Evolutionary conservation across 2,888 invertebrate species (phyloP).

Genomic region (Hirtodrosophila histrioides): DNA sequence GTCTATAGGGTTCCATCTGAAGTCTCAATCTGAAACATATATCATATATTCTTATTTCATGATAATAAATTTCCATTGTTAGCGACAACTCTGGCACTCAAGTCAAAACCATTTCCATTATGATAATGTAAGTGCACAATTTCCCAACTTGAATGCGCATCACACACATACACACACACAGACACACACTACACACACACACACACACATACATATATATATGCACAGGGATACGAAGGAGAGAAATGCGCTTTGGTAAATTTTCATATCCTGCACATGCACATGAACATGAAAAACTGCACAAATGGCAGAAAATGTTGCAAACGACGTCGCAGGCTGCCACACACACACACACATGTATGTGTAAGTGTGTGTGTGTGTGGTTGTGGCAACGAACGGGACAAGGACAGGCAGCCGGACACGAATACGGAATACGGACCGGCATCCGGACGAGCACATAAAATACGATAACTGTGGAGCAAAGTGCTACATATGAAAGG

Average conservation of each 20-base stretch:
- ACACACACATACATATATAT: constrained; percentile 6
- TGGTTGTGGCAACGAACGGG: constrained; percentile 13
- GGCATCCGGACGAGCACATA: constrained; percentile 54
- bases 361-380: constrained; percentile 10
- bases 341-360: constrained; percentile 4
- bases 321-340: constrained; percentile 55
- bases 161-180: constrained; percentile 32
- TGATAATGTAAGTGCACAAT: constrained; percentile 81
- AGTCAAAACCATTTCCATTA: constrained; percentile 78
- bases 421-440: background rate
- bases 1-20: background rate
- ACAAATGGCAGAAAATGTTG: constrained; percentile 79
- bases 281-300: constrained; percentile 79
- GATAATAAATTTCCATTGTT: constrained; percentile 1
- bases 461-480: constrained; percentile 75
- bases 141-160: constrained; percentile 68
- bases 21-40: background rate
- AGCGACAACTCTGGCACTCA: constrained; percentile 63
- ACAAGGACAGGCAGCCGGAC: constrained; percentile 28
- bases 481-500: constrained; percentile 78
- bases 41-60: constrained; percentile 3
- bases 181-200: constrained; percentile 15
- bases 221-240: constrained; percentile 13
- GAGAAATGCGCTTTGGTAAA: constrained; percentile 61
- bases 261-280: constrained; percentile 77